Base-by-base conservation (phyloP, 2,888 invertebrate species). In the Macaria notata region DNA sequence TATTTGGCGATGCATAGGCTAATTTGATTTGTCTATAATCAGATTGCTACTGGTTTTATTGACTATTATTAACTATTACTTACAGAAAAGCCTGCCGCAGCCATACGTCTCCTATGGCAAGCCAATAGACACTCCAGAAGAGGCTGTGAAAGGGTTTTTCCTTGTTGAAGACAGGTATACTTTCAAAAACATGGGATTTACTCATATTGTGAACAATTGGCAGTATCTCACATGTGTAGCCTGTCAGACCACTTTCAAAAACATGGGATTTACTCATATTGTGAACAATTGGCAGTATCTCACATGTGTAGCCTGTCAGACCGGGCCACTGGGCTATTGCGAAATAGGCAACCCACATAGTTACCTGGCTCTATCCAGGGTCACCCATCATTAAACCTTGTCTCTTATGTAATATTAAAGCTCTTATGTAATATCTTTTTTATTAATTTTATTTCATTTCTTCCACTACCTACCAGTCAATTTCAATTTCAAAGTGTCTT, bases 161-260 rank as follows among this genome's bases (percentile, higher is more conserved):
- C 86, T 94, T 31, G 96, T 99, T 0, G 94, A 95, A 58, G 96
- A 98, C 81, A 98, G 99, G 94, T 98, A 95, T n/a, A 94, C 94
- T 3, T 99, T 99, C 86, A 98, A 99, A 82, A 99, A 99, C 79
- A 96, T 99, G 56, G 98, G 98, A 4, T 98, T 99, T 77, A 97
- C 98, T 0, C 95, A 98, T 75, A 95, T 96, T 0, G 96, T 98
- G 3, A 95, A 94, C 7, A 94, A 94, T 63, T 93, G 94, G 29
- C 98, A 99, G 84, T 99, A 97, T 84, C 90, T 99, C 44, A 96
- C 96, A 46, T 99, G 99, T 92, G 98, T 99, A 0, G 99, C 99
- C 78, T 99, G 99, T 87, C 99, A 99, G 75, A 95, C 96, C 79
- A 94, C 94, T 3, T 99, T 99, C 86, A 98, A 99, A 82, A 99